Percentiles rank a stretch among this genome's conserved stretches.
phyloP scores from a whole-genome alignment of 2,797 vertebrate genomes.

The Melanotaenia pygmaea region DNA sequence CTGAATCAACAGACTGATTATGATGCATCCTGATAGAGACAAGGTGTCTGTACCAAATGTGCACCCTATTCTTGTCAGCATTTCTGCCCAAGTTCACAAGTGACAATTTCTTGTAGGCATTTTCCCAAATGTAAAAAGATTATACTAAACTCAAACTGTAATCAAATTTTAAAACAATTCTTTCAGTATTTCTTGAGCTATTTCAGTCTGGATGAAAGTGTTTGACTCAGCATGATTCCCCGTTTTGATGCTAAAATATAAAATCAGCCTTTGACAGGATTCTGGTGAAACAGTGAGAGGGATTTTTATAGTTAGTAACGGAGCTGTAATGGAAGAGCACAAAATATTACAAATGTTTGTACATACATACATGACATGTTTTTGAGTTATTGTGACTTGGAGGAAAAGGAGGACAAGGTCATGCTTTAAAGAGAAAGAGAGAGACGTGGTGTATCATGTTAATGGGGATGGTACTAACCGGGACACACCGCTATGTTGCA shows the following conservation, averaged over 20 bases:
- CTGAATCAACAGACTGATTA: no score
- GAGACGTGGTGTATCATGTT: slow-evolving; percentile 40
- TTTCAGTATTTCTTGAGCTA: background rate
- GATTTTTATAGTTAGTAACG: background rate
- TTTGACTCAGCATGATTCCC: background rate
- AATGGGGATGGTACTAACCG: slow-evolving; percentile 88
- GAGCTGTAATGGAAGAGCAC: slow-evolving; percentile 18
- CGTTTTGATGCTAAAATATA: background rate
- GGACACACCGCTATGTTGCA: slow-evolving; percentile 94
- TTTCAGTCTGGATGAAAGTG: background rate
- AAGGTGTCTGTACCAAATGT: no score
- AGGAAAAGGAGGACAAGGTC: slow-evolving; percentile 9
- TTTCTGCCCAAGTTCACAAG: background rate
- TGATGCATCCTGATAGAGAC: no score
- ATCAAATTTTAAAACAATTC: background rate
- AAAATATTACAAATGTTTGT: slow-evolving; percentile 17
- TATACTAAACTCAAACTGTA: background rate
- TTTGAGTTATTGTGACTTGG: slow-evolving; percentile 14
- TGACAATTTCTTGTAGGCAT: background rate
- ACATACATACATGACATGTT: slow-evolving; percentile 2
- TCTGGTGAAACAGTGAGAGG: background rate
- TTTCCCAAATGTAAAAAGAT: background rate
- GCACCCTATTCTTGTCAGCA: background rate
- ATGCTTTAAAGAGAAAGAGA: slow-evolving; percentile 30
- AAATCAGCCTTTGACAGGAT: slow-evolving; percentile 10